Conservation (phyloP, 2,797 vertebrate species). For the Ctenochaetus hawaiiensis region DNA sequence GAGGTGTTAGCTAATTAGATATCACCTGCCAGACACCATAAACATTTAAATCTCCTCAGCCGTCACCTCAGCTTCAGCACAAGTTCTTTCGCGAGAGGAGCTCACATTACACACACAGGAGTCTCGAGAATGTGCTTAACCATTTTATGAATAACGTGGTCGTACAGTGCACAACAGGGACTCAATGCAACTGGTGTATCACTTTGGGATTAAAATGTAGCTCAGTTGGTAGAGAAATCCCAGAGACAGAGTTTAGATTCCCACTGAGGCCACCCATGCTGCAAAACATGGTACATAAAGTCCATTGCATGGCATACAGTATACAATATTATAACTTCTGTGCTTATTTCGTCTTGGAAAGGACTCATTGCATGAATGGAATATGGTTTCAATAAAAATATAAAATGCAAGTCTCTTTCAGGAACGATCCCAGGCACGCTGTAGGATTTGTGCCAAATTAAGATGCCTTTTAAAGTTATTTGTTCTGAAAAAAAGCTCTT, state of each 20-base stretch:
- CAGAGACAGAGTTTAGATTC: not conserved
- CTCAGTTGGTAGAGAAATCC: not conserved
- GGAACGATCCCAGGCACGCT: too few relatives aligned
- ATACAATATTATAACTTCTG: not conserved
- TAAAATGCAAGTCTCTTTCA: too few relatives aligned
- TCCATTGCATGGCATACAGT: not conserved
- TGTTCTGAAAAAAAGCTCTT: not conserved
- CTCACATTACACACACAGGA: not conserved
- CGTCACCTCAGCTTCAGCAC: constrained; percentile 12
- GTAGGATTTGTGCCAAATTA: too few relatives aligned
- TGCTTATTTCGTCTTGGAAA: too few relatives aligned
- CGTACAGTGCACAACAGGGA: not conserved
- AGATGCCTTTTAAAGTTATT: too few relatives aligned
- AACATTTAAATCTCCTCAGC: constrained; percentile 43
- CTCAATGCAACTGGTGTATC: not conserved
- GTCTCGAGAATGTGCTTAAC: not conserved
- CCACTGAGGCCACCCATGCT: constrained; percentile 21
- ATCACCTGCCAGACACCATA: constrained; percentile 43
- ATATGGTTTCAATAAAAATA: too few relatives aligned
- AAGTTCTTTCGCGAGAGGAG: constrained; percentile 21
- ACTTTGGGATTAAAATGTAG: not conserved
- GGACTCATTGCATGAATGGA: too few relatives aligned
- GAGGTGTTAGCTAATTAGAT: constrained; percentile 47
- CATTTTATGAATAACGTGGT: not conserved
- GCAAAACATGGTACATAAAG: constrained; percentile 2